A percentile compares a stretch with the other conserved stretches of the same genome.
phyloP scores from a whole-genome alignment of 2,113 vertebrate species.

The Poeciliopsis retropinna region DNA sequence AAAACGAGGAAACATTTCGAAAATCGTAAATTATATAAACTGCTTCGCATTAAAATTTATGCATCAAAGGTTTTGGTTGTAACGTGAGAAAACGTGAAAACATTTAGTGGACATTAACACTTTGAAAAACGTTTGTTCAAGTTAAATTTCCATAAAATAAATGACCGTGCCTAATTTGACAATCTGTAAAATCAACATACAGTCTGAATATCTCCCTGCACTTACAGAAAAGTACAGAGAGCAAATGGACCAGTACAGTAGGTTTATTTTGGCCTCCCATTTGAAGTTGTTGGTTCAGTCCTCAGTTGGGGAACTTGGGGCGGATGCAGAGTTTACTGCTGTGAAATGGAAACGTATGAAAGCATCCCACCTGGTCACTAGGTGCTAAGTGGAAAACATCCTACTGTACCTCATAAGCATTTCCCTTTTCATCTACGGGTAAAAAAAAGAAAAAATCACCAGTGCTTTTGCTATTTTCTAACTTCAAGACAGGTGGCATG shows the following conservation, averaged over 20 bases:
- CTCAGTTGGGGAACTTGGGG: slow-evolving; percentile 15
- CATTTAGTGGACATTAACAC: no score
- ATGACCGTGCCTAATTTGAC: no score
- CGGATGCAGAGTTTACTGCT: slow-evolving; percentile 30
- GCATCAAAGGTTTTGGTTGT: no score
- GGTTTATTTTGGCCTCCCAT: slow-evolving; percentile 19
- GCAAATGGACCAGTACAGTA: background rate
- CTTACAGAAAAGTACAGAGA: background rate
- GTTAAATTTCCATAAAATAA: no score
- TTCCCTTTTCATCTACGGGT: background rate
- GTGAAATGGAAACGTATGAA: slow-evolving; percentile 57
- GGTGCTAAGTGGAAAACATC: slow-evolving; percentile 24
- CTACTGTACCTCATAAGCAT: slow-evolving; percentile 19
- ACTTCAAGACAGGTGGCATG: slow-evolving; percentile 45
- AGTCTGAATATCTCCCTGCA: background rate
- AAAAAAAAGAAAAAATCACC: slow-evolving; percentile 23
- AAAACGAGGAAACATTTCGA: no score
- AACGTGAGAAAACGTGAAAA: no score
- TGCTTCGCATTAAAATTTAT: no score
- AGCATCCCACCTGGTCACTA: slow-evolving; percentile 25
- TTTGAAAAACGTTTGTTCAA: no score
- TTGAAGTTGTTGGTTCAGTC: slow-evolving; percentile 32
- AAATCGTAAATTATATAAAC: no score
- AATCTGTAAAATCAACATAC: background rate
- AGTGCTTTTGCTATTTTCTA: slow-evolving; percentile 18